phyloP scores from a whole-genome alignment of 2,888 invertebrate genomes.

The Laothoe populi region DNA sequence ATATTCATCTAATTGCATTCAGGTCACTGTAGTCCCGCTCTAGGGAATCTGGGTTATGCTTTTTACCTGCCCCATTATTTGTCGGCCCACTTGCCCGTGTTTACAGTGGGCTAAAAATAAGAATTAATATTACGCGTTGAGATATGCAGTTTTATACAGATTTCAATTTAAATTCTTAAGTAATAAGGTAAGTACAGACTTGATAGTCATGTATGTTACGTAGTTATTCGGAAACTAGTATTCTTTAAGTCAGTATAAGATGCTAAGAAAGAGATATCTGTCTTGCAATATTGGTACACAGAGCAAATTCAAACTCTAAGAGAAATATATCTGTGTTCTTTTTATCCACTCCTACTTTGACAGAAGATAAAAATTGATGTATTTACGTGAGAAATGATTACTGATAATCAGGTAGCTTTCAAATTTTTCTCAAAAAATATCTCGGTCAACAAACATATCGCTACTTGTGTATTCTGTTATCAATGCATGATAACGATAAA shows the following conservation, averaged over 20 bases:
- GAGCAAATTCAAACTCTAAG: too few species aligned
- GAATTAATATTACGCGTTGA: not conserved
- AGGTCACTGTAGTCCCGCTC: slow-evolving; percentile 46
- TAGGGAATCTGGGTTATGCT: slow-evolving; percentile 41
- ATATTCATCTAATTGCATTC: slow-evolving; percentile 57
- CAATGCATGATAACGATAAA: slow-evolving; percentile 3
- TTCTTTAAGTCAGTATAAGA: too few species aligned
- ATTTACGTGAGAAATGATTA: not conserved
- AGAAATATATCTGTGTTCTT: too few species aligned
- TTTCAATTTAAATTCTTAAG: not conserved
- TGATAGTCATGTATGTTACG: too few species aligned
- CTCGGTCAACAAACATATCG: not conserved
- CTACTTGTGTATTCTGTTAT: not conserved
- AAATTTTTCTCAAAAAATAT: not conserved
- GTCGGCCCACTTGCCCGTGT: slow-evolving; percentile 8
- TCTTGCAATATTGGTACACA: too few species aligned
- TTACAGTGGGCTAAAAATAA: slow-evolving; percentile 15
- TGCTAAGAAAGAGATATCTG: too few species aligned
- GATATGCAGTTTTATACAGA: not conserved
- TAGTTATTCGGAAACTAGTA: too few species aligned
- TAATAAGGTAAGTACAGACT: not conserved
- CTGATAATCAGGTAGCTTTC: not conserved
- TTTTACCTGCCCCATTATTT: slow-evolving; percentile 31
- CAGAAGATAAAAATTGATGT: too few species aligned
- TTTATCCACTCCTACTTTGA: too few species aligned